phyloP scores from a whole-genome alignment of 1,140 invertebrate genomes.

The Calycopis cecrops region DNA sequence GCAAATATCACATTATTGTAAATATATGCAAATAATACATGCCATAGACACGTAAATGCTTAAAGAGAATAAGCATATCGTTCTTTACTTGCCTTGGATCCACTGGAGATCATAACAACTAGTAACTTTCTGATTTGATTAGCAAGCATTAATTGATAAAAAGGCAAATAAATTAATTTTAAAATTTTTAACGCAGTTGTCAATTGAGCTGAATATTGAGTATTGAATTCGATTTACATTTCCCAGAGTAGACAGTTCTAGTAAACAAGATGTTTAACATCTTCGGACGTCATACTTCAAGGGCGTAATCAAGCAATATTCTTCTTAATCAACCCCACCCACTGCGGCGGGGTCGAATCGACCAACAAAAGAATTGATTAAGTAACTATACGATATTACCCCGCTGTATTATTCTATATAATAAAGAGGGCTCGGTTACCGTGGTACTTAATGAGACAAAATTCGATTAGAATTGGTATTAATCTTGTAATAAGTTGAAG shows the following conservation, averaged over 20 bases:
- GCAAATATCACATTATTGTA: no score
- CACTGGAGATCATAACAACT: no score
- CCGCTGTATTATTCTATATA: constrained; percentile 68
- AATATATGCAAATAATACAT: no score
- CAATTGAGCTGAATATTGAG: no score
- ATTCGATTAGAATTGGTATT: constrained; percentile 72
- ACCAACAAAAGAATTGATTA: constrained; percentile 74
- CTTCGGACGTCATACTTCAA: constrained; percentile 61
- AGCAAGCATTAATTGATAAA: no score
- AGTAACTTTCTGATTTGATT: no score
- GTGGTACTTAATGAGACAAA: constrained; percentile 72
- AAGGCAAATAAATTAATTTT: no score
- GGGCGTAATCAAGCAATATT: constrained; percentile 73
- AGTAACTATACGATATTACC: constrained; percentile 72
- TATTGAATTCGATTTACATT: constrained; percentile 13
- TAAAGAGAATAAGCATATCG: no score
- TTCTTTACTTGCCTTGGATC: no score
- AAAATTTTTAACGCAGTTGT: no score
- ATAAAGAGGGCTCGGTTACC: constrained; percentile 71
- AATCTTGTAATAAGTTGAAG: constrained; percentile 29
- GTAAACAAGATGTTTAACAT: constrained; percentile 33
- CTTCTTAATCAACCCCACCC: constrained; percentile 74
- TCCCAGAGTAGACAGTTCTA: constrained; percentile 19
- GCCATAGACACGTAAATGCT: no score
- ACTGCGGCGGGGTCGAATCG: constrained; percentile 64